Base-by-base conservation (phyloP, 2,113 vertebrate genomes). In the Sebastes schlegelii region DNA sequence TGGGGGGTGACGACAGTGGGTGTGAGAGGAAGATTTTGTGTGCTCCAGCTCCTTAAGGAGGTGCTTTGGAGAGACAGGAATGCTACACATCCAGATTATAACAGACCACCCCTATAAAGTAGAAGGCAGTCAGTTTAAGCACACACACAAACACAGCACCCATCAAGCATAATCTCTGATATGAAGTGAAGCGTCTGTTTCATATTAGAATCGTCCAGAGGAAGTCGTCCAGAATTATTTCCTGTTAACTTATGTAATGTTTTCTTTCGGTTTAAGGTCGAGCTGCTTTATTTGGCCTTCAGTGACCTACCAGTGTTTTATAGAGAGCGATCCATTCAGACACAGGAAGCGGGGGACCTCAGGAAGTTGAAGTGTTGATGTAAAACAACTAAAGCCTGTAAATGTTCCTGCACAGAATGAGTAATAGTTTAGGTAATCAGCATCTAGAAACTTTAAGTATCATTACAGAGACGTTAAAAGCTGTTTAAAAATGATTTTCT, bases 61-160 rank as follows among this genome's bases (percentile, higher is more conserved):
- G 88, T 74, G 81, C 77, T 88, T 86, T 82, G 68, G 26, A 61
- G 64, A 74, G 82, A 90, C 77, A 91, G 86, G 92, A 92, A 92
- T 92, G 90, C 84, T 86, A 85, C 92, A 91, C 86, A 90, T 91
- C 82, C 82, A 87, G 77, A 91, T 89, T 91, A 90, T 87, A 88
- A 92, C 80, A 87, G 86, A 91, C 88, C 86, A 93, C 85, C 90
- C 81, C 85, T 88, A 82, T 89, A 86, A 89, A 92, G 64, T 66
- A 55, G 48, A 34, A 86, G 83, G 87, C 85, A 89, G 88, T 86
- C 67, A 71, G 64, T 86, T 87, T 82, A 76, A 65, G 76, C 70
- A 45, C 49, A 70, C 73, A 82, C 51, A 80, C 69, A 74, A 26
- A 74, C 43, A 71, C 40, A 71, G 76, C 77, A 77, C 64, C 62